Evolutionary conservation across 2,797 vertebrate species (phyloP).

Genomic region (Heterohyrax brucei): DNA sequence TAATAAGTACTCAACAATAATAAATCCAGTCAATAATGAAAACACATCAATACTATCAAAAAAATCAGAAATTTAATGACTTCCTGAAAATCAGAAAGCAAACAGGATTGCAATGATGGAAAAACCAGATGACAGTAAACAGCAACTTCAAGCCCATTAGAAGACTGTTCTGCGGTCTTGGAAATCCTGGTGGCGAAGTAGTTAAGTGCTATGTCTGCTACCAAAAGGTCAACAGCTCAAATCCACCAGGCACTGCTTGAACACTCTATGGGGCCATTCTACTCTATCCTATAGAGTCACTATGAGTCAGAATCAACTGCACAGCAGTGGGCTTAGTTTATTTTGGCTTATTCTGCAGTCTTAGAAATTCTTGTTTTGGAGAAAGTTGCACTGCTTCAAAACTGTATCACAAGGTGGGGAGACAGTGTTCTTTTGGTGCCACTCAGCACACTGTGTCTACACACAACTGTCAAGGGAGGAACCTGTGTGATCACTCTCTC

Average conservation of each 20-base stretch:
- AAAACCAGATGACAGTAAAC: not conserved
- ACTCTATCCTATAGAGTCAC: no score
- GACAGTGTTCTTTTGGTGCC: not conserved
- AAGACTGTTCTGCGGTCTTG: not conserved
- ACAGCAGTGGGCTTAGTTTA: no score
- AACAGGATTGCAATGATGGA: not conserved
- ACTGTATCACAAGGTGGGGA: not conserved
- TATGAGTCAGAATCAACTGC: no score
- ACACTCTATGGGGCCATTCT: no score
- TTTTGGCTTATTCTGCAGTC: not conserved
- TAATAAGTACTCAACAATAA: not conserved
- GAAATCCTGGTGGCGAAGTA: not conserved
- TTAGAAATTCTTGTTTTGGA: conserved; percentile 38
- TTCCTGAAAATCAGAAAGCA: conserved; percentile 1
- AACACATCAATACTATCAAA: not conserved
- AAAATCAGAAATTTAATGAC: not conserved
- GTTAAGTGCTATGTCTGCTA: no score
- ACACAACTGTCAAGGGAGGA: not conserved
- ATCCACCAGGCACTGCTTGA: no score
- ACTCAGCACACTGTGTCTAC: not conserved
- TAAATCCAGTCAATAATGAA: not conserved
- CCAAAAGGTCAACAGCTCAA: no score
- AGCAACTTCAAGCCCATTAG: not conserved
- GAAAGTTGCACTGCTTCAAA: not conserved
- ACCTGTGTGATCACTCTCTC: not conserved